Evolutionary conservation across 2,888 invertebrate genomes (phyloP), one percentile per base, ranked within the genome.

Genomic region (Panzeria rudis): DNA sequence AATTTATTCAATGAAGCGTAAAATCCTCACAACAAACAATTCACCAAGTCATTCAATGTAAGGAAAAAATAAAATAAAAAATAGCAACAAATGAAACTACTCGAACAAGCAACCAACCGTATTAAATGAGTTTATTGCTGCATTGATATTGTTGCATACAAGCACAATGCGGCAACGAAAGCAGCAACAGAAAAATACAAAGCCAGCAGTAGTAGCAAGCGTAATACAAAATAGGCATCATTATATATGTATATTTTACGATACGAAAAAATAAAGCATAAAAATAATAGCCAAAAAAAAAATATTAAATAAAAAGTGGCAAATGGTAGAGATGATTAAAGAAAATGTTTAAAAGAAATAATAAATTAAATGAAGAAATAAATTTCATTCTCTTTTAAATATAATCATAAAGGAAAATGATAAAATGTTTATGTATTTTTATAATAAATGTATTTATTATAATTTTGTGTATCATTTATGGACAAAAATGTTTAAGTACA

Each of bases 1-100:
- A 84, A 84, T 84, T 72, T 77, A 84, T 77, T 72, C 84, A 84
- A 84, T 84, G 81, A 84, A 81, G 84, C 77, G 32, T 35, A 68
- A 81, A 81, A 81, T 81, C 66, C 81, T 68, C 25, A 29, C 59
- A 80, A 77, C 56, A 68, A 68, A 72, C 72, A 79, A 79, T 79
- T 50, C 69, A 47, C 41, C 79, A 79, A 84, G 64, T 80, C 64
- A 50, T 32, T 69, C 38, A 73, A 66, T 83, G 50, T 2, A 52
- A 59, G 17, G 17, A 20, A 17, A 17, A 11, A 54, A 20, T 0
- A n/a, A 35, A 25, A 0, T 23, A 32, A n/a, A 61, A 61, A 69
- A 50, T 29, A 71, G 32, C 62, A 62, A 61, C 78, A 78, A 78
- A 69, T 61, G 6, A 61, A 71, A 62, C 52, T 44, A 66, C 47